Base-by-base conservation (phyloP, 2,888 invertebrate species). In the Petrophora chlorosata region DNA sequence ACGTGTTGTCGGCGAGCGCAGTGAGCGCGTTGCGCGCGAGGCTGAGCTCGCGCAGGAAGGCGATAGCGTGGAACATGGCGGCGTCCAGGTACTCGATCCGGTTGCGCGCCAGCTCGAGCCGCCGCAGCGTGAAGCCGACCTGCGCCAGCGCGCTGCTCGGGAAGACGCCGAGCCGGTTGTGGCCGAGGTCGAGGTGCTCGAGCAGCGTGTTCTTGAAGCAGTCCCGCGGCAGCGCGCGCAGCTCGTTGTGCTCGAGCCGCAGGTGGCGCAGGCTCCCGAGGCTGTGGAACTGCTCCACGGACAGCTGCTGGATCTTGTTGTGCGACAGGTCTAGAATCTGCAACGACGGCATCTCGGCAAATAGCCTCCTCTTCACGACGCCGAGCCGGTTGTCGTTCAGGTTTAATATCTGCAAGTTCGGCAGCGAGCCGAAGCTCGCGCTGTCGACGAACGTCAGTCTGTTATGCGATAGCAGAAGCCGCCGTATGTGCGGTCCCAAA, bases 1-100 rank as follows among this genome's bases (percentile, higher is more conserved):
- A 95, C 0, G 96, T 95, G 71, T 95, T 96, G 72, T 96, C 96
- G 0, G 96, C 94, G 29, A 97, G 83, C 46, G 95, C 95, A 0
- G 94, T 94, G 34, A 96, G 90, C 55, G 93, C 93, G 76, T 97
- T 97, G 59, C 90, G 90, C 2, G 94, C 94, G 48, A 97, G 80
- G 71, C 94, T 93, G 19, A 97, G 86, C 57, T 93, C 93, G 36
- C 94, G 93, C 14, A 97, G 82, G 67, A 94, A 94, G 5, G 95
- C 93, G 13, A 94, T 76, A 0, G 75, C 62, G 29, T 70, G 94
- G 63, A 96, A 95, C 82, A 95, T 95, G 22, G 94, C 95, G 33
- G 94, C 94, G 71, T 97, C 96, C 36, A 97, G 86, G 68, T 95
- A 95, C 70, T 96, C 96, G 30, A 97, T 90, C 28, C 92, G 92